These are phyloP conservation scores for Eupithecia inturbata DNA, from an alignment of 2,888 invertebrate species.

Conservation along the genomic window DNA sequence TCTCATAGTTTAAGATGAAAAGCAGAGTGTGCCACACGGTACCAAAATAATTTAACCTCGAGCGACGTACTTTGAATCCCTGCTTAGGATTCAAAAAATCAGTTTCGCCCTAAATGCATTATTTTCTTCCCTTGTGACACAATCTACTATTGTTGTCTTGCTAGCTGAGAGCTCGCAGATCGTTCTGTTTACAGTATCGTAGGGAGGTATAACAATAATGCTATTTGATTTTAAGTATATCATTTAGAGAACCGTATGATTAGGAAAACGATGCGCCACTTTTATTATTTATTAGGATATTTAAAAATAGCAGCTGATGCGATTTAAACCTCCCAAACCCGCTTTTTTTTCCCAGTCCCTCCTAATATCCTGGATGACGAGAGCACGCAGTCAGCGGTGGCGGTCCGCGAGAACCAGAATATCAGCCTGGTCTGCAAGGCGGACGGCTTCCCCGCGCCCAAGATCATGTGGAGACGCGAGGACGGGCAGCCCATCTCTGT, in stretches of 20 bases:
- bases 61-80: no score
- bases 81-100: no score
- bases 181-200: not conserved
- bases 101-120: no score
- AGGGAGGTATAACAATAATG: not conserved
- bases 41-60: no score
- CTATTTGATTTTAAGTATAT: not conserved
- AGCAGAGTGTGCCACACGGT: no score
- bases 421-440: conserved; percentile 96
- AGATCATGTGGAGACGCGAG: conserved; percentile 96
- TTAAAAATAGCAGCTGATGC: no score
- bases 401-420: conserved; percentile 96
- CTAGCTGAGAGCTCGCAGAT: not conserved
- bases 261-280: not conserved
- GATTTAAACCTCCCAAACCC: no score
- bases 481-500: conserved; percentile 94
- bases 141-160: no score
- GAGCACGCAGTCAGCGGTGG: conserved; percentile 95
- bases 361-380: conserved; percentile 96
- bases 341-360: conserved; percentile 88
- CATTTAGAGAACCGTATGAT: no score
- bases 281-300: not conserved
- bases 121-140: no score
- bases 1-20: no score
- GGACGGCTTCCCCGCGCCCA: conserved; percentile 95